phyloP scores from a whole-genome alignment of 1,140 invertebrate genomes.

The Andricus grossulariae region DNA sequence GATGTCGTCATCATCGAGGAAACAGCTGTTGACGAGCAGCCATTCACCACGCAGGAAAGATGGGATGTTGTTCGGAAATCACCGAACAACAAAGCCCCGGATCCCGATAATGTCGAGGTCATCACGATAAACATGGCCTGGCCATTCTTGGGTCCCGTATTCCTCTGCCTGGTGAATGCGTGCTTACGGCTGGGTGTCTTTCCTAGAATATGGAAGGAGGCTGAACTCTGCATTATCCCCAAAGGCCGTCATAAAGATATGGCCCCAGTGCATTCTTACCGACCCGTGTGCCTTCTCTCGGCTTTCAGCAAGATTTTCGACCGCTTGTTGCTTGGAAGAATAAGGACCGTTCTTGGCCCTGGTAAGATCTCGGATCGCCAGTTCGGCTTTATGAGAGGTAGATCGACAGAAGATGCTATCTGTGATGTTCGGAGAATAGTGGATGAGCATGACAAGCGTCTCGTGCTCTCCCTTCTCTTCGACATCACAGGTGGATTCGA shows the following conservation, averaged over 20 bases:
- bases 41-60: neutral
- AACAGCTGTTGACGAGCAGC: neutral
- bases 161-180: too few relatives aligned
- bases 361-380: neutral
- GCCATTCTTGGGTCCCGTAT: neutral
- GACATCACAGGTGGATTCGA: conserved; percentile 33
- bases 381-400: neutral
- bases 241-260: too few relatives aligned
- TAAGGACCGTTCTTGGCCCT: neutral
- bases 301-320: too few relatives aligned
- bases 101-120: neutral
- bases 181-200: too few relatives aligned
- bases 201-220: too few relatives aligned
- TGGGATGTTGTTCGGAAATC: neutral
- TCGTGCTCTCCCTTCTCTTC: conserved; percentile 12
- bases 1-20: neutral
- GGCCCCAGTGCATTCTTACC: too few relatives aligned
- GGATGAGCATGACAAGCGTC: neutral
- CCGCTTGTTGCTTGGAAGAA: too few relatives aligned
- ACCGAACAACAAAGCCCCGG: neutral
- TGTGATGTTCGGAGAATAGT: neutral
- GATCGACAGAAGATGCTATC: neutral
- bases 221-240: too few relatives aligned
- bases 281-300: too few relatives aligned
- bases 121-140: neutral